phyloP scores from a whole-genome alignment of 1,140 invertebrate genomes.

The Drosophila obscura region DNA sequence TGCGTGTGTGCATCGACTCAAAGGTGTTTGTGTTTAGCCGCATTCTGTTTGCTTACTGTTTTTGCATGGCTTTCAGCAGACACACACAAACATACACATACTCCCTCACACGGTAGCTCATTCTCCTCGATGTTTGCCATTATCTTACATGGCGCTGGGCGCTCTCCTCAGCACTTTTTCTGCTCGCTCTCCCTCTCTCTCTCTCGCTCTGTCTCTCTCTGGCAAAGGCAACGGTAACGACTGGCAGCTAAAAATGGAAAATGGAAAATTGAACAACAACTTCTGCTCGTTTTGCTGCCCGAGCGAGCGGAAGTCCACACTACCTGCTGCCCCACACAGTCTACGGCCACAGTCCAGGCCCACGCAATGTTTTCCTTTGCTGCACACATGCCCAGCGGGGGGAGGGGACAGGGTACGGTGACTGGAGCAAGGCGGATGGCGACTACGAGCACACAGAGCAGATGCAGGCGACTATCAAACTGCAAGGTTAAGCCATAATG shows the following conservation, averaged over 20 bases:
- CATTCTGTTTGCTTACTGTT: conserved; percentile 77
- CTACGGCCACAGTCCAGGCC: conserved; percentile 12
- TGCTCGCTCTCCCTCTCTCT: conserved; percentile 5
- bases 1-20: conserved; percentile 57
- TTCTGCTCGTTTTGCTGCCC: conserved; percentile 81
- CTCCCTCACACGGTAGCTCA: conserved; percentile 26
- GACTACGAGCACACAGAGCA: not conserved
- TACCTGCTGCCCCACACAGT: not conserved
- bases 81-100: conserved; percentile 28
- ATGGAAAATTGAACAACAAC: conserved; percentile 82
- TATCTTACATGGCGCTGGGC: conserved; percentile 64
- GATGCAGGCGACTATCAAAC: conserved; percentile 57
- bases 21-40: conserved; percentile 79
- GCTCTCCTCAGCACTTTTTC: conserved; percentile 34
- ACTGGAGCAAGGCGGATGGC: no score
- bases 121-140: conserved; percentile 61
- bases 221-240: conserved; percentile 16
- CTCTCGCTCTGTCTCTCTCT: conserved; percentile 5
- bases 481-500: conserved; percentile 79
- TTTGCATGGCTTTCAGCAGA: conserved; percentile 74
- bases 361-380: conserved; percentile 71
- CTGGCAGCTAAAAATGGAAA: conserved; percentile 79
- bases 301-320: conserved; percentile 70
- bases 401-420: not conserved
- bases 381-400: conserved; percentile 26